A percentile compares a stretch with the other conserved stretches of the same genome.
Evolutionary conservation across 2,113 vertebrate genomes (phyloP).

Genomic region (Falco punctatus): DNA sequence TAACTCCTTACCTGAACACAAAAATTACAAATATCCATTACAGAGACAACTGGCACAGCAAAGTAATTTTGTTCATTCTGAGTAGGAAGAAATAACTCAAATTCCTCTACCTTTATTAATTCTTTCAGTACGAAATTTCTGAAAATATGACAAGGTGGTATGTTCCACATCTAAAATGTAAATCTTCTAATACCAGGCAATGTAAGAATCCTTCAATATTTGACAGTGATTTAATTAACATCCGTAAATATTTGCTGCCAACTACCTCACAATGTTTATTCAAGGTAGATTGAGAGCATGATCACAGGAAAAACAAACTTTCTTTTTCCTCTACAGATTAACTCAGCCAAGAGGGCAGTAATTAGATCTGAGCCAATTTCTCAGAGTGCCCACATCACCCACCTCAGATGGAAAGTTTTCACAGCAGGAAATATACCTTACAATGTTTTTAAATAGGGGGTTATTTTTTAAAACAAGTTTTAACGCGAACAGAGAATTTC

Average conservation of each 20-base stretch:
- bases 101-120: neutral
- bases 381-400: neutral
- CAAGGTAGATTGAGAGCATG: neutral
- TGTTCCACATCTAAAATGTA: neutral
- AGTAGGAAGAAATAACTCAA: neutral
- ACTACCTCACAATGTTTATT: neutral
- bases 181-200: neutral
- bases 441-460: neutral
- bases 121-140: neutral
- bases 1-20: neutral
- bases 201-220: neutral
- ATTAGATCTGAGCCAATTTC: neutral
- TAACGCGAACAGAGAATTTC: neutral
- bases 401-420: neutral
- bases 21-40: neutral
- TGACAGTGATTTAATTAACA: neutral
- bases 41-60: neutral
- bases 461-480: neutral
- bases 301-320: conserved; percentile 25
- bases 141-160: neutral
- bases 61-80: neutral
- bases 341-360: neutral
- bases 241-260: neutral
- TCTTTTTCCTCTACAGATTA: neutral
- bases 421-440: neutral